Evolutionary conservation across 1,140 invertebrate genomes (phyloP).

Genomic region (Drosophila pallidifrons): DNA sequence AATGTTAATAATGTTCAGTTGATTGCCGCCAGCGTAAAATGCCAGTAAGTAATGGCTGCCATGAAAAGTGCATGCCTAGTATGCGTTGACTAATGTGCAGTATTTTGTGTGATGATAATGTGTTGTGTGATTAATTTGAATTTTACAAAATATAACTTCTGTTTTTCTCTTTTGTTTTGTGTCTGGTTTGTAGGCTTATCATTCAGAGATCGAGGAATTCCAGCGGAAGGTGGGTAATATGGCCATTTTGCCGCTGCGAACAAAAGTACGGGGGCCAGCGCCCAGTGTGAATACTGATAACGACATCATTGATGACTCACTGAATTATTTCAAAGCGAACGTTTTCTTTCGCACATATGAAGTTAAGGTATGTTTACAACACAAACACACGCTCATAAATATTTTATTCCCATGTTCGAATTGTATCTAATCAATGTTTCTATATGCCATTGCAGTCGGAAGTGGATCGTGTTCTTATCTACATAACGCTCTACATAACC

Average conservation of each 20-base stretch:
- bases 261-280: slow-evolving; percentile 94
- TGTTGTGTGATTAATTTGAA: slow-evolving; percentile 18
- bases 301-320: slow-evolving; percentile 99
- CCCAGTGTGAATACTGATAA: slow-evolving; percentile 89
- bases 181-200: slow-evolving; percentile 91
- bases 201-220: slow-evolving; percentile 93
- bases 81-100: slow-evolving; percentile 7
- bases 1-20: slow-evolving; percentile 32
- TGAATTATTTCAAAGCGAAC: slow-evolving; percentile 99
- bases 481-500: slow-evolving; percentile 98
- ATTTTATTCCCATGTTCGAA: slow-evolving; percentile 3
- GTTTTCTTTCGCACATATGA: slow-evolving; percentile 99
- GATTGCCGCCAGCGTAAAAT: slow-evolving; percentile 27
- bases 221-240: slow-evolving; percentile 94
- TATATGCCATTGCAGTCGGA: slow-evolving; percentile 90
- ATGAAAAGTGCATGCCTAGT: background rate
- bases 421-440: slow-evolving; percentile 7
- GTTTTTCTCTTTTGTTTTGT: slow-evolving; percentile 35
- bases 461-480: slow-evolving; percentile 98
- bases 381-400: background rate
- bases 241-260: slow-evolving; percentile 95
- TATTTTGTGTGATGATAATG: background rate
- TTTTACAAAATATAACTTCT: background rate
- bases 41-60: slow-evolving; percentile 40
- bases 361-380: slow-evolving; percentile 91